Base-by-base conservation (phyloP, 2,113 vertebrate species). In the Holacanthus passer region DNA sequence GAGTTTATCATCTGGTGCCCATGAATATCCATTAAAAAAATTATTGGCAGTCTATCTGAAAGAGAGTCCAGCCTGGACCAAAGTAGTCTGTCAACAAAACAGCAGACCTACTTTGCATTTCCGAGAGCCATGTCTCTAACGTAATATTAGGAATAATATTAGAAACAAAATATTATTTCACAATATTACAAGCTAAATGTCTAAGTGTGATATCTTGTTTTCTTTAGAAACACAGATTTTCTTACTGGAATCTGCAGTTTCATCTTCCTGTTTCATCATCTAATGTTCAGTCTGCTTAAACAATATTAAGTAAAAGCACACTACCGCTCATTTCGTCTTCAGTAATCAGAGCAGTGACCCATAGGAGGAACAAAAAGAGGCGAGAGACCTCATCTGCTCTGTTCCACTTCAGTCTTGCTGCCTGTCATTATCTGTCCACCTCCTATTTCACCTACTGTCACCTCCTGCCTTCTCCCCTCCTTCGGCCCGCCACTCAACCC, bases 371-470 rank as follows among this genome's bases (percentile, higher is more conserved):
- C 41, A 58, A 69, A 85, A 76, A 43, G 29, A 59, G 37, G 63
- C 32, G 11, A 29, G 35, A 43, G 60, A 85, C 65, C 63, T 81
- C 80, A 62, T 91, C 85, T 72, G 74, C 76, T 85, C 47, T 17
- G 45, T 27, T 85, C 79, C 65, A 22, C 79, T 81, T 81, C 77
- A 79, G 72, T 52, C 53, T 20, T 35, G 58, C 59, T 53, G 66
- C 81, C 47, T 60, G 77, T 92, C 85, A 86, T 91, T 86, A 87
- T 89, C 76, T 66, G 55, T 64, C 29, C 87, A 73, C 73, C 80
- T 80, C 63, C 75, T 85, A 71, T 82, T 73, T 83, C 83, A 87
- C 82, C 72, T 24, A 7, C 79, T 63, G 55, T 73, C 79, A 75
- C 79, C 81, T 73, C 31, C 48, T 75, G 39, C 70, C 56, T 48